phyloP scores from a whole-genome alignment of 2,113 vertebrate species.

The Enhydra lutris region DNA sequence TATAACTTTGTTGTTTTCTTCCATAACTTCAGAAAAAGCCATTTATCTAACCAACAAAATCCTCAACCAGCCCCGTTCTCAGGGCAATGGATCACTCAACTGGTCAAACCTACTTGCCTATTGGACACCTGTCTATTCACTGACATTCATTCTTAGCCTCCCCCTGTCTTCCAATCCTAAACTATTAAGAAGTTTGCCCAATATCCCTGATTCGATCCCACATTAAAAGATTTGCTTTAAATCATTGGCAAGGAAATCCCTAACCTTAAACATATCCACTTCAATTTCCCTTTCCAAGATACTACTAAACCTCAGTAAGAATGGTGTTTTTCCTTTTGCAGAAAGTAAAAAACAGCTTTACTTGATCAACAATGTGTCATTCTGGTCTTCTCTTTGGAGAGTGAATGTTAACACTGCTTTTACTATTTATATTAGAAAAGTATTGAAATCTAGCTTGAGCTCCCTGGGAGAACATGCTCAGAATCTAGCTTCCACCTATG shows the following conservation, averaged over 20 bases:
- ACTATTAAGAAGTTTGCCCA: background rate
- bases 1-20: background rate
- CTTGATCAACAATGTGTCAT: background rate
- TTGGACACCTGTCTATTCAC: background rate
- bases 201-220: background rate
- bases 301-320: background rate
- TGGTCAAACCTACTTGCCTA: background rate
- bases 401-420: background rate
- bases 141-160: background rate
- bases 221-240: background rate
- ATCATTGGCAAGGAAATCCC: background rate
- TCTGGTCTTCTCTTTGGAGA: background rate
- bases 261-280: background rate
- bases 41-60: background rate
- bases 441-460: background rate
- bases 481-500: background rate
- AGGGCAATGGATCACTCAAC: background rate
- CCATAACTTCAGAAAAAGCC: background rate
- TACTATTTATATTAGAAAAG: background rate
- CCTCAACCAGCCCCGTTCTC: background rate
- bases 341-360: background rate
- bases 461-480: background rate
- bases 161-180: background rate
- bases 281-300: background rate
- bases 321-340: background rate